Evolutionary conservation across 2,797 vertebrate genomes (phyloP).

Genomic region (Xiphorhynchus erythropygius): DNA sequence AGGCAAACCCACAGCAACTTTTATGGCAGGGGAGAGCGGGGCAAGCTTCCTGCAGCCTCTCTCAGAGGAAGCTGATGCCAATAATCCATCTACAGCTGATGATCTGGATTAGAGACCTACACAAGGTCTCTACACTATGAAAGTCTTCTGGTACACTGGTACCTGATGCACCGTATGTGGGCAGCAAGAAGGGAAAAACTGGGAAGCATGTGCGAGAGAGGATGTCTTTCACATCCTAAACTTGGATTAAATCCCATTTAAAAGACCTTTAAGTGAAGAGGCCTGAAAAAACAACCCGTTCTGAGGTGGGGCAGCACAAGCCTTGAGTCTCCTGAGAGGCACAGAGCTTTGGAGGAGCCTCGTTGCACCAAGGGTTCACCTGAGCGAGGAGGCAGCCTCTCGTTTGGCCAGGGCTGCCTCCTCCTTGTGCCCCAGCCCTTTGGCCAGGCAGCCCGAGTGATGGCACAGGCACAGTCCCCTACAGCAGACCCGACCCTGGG

Average conservation of each 20-base stretch:
- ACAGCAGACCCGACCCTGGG: not conserved
- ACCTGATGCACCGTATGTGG: accelerated
- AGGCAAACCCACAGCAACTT: not conserved
- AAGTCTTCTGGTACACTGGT: not conserved
- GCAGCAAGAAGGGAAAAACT: not conserved
- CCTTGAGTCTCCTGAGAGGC: not conserved
- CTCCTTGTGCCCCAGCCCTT: not conserved
- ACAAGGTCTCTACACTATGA: not conserved
- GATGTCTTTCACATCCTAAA: not conserved
- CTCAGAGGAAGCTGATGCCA: not conserved
- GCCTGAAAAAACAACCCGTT: not conserved
- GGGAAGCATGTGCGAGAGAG: not conserved
- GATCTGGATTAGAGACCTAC: not conserved
- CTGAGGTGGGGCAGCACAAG: not conserved
- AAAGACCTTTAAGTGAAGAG: not conserved
- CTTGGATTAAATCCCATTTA: not conserved
- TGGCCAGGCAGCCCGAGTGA: not conserved
- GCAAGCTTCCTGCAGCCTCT: not conserved
- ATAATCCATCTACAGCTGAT: not conserved
- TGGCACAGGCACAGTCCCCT: not conserved
- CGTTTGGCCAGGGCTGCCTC: accelerated
- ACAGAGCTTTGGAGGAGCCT: not conserved
- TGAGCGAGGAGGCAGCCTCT: accelerated
- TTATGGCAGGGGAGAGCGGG: not conserved
- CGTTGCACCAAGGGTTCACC: not conserved